Conservation (phyloP, 1,140 invertebrate species). For the Brachionus paranguensis region DNA sequence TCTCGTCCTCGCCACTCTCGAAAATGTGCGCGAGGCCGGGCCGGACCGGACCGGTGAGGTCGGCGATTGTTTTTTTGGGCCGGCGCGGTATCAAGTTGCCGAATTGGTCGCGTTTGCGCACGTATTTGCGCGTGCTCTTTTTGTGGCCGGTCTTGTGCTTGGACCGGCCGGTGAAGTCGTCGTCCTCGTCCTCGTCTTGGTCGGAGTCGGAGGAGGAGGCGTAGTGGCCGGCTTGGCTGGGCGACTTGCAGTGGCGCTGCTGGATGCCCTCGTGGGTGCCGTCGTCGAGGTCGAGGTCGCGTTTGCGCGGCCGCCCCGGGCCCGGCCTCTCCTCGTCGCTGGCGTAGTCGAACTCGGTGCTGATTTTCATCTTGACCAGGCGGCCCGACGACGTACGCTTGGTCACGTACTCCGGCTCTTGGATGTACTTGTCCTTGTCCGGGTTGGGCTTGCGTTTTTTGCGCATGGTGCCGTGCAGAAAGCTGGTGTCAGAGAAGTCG, state of each 20-base stretch:
- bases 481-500: conserved; percentile 3
- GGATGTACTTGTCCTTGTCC: conserved; percentile 33
- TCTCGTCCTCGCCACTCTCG: not conserved
- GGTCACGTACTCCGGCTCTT: conserved; percentile 30
- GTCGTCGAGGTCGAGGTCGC: not conserved
- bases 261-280: conserved; percentile 13
- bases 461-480: not conserved
- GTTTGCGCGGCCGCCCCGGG: not conserved
- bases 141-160: not conserved
- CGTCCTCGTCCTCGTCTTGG: not conserved
- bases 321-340: not conserved
- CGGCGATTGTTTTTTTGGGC: not conserved
- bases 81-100: conserved; percentile 3
- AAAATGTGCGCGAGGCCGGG: not conserved
- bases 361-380: conserved; percentile 36
- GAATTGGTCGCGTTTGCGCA: not conserved
- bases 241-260: not conserved
- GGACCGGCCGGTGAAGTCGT: not conserved
- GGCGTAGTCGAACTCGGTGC: conserved; percentile 9
- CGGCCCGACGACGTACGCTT: conserved; percentile 36
- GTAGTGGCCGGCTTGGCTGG: not conserved
- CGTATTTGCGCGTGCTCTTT: not conserved
- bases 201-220: not conserved
- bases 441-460: conserved; percentile 20
- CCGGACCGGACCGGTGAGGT: not conserved